Percentiles rank a stretch among this genome's conserved stretches.
phyloP scores from a whole-genome alignment of 1,140 invertebrate genomes.

The Centruroides vittatus region DNA sequence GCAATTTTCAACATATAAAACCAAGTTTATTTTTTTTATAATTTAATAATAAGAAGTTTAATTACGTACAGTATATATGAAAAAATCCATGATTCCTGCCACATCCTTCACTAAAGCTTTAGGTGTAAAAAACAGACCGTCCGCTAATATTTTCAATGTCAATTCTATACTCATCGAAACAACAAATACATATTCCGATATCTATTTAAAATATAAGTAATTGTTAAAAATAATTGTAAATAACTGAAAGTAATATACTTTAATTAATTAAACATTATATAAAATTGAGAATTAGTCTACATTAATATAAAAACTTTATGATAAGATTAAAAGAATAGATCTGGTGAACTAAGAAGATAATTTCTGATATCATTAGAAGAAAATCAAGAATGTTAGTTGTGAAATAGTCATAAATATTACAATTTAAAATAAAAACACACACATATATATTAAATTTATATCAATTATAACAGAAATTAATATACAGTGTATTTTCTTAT shows the following conservation, averaged over 20 bases:
- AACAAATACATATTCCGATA: constrained; percentile 96
- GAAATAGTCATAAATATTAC: too few relatives aligned
- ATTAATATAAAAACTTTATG: too few relatives aligned
- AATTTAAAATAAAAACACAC: too few relatives aligned
- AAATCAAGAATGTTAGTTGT: too few relatives aligned
- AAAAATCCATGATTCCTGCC: constrained; percentile 88
- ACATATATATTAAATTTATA: too few relatives aligned
- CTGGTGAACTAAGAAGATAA: too few relatives aligned
- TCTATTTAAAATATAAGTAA: constrained; percentile 45
- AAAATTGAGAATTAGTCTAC: too few relatives aligned
- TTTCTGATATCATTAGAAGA: too few relatives aligned
- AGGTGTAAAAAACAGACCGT: constrained; percentile 97
- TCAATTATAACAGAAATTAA: too few relatives aligned
- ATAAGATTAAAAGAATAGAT: too few relatives aligned
- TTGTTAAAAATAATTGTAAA: constrained; percentile 6
- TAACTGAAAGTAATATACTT: neutral
- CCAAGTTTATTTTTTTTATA: neutral
- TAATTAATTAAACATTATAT: neutral
- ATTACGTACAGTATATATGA: constrained; percentile 78
- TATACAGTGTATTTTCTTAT: too few relatives aligned
- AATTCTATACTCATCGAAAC: constrained; percentile 96
- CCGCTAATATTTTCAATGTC: constrained; percentile 86
- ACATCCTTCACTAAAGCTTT: constrained; percentile 97
- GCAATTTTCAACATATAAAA: neutral
- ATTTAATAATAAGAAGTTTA: neutral